phyloP scores from a whole-genome alignment of 2,113 vertebrate genomes.

The Merops nubicus region DNA sequence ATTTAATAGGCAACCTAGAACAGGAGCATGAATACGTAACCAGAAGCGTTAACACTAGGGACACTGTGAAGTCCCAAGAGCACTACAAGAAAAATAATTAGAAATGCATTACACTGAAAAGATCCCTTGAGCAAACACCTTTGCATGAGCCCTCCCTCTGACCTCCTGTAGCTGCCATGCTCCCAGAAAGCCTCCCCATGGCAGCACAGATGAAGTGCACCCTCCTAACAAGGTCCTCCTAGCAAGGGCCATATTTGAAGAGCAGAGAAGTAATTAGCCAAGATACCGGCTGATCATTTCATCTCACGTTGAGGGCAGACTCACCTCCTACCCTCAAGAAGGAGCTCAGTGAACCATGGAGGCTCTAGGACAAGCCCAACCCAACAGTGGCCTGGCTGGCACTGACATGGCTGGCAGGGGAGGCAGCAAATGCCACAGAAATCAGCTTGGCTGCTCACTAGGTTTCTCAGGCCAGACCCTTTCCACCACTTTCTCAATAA shows the following conservation, averaged over 20 bases:
- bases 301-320: not conserved
- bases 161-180: not conserved
- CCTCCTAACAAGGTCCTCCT: not conserved
- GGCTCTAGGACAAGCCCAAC: not conserved
- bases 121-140: not conserved
- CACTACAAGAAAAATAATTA: not conserved
- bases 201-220: not conserved
- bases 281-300: not conserved
- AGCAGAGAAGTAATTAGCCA: not conserved
- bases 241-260: not conserved
- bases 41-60: not conserved
- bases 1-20: not conserved
- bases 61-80: not conserved
- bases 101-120: not conserved
- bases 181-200: not conserved
- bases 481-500: not conserved
- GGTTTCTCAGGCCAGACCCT: not conserved
- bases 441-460: not conserved
- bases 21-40: not conserved
- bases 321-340: not conserved
- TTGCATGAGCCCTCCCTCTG: not conserved
- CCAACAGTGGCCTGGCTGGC: fast-evolving
- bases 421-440: not conserved
- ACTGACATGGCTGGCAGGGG: not conserved
- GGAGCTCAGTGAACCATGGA: fast-evolving